phyloP scores from a whole-genome alignment of 2,888 invertebrate species.

The Augochlorella aurata region DNA sequence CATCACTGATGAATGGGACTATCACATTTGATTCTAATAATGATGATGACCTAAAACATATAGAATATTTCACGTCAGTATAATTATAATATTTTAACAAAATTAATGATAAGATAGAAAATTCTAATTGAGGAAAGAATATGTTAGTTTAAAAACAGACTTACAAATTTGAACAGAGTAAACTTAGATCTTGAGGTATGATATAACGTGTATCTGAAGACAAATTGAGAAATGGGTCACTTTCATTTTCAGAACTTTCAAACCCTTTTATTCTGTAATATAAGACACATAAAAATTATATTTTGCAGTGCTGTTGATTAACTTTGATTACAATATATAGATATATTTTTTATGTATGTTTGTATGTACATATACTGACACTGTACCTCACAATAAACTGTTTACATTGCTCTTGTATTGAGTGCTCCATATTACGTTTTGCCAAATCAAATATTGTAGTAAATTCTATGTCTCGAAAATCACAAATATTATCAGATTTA shows the following conservation, averaged over 20 bases:
- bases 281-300: not conserved
- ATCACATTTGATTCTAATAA: not conserved
- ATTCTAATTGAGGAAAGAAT: not conserved
- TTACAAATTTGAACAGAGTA: constrained; percentile 72
- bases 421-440: constrained; percentile 64
- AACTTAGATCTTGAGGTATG: constrained; percentile 72
- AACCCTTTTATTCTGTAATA: constrained; percentile 70
- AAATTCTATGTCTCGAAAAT: constrained; percentile 73
- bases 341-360: no score
- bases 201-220: constrained; percentile 71
- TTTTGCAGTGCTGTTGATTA: not conserved
- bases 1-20: not conserved
- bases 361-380: not conserved
- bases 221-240: constrained; percentile 73
- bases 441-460: constrained; percentile 70
- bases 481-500: constrained; percentile 60
- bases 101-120: not conserved
- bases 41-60: not conserved
- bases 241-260: constrained; percentile 52
- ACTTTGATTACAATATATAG: constrained; percentile 1
- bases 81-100: not conserved
- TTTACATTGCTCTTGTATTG: constrained; percentile 61
- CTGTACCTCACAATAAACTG: constrained; percentile 74
- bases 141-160: constrained; percentile 33
- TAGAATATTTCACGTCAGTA: no score